phyloP scores from a whole-genome alignment of 2,888 invertebrate genomes.

The Clistopyga incitator region DNA sequence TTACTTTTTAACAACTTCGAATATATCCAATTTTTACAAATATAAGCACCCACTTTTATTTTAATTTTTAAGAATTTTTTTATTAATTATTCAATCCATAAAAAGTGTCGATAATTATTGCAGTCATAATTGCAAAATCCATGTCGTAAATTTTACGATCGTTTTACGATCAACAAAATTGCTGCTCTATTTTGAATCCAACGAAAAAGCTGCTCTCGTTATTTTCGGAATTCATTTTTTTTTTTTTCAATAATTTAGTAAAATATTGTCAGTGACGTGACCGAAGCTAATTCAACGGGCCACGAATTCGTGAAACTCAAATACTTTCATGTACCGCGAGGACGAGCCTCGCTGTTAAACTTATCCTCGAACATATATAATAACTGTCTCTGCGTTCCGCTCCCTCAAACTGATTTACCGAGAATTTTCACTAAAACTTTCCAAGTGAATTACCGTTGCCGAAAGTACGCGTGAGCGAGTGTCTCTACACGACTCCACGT shows the following conservation, averaged over 20 bases:
- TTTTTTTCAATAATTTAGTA: background rate
- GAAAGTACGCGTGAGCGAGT: conserved; percentile 29
- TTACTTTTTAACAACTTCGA: too few species aligned
- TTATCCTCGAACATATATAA: conserved; percentile 25
- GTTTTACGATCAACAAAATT: too few species aligned
- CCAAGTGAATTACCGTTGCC: conserved; percentile 72
- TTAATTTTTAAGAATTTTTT: too few species aligned
- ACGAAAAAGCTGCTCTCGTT: background rate
- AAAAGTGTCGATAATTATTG: too few species aligned
- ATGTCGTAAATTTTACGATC: too few species aligned
- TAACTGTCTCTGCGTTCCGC: conserved; percentile 30
- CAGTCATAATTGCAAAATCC: too few species aligned
- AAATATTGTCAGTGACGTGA: conserved; percentile 15
- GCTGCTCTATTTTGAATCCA: background rate
- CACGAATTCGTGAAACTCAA: conserved; percentile 30
- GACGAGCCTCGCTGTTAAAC: conserved; percentile 29
- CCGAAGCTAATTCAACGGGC: background rate
- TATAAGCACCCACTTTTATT: too few species aligned
- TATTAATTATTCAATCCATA: too few species aligned
- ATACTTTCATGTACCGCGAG: background rate
- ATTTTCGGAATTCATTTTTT: background rate
- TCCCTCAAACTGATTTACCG: conserved; percentile 71
- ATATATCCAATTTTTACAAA: too few species aligned
- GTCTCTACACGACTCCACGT: conserved; percentile 31
- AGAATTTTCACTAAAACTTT: conserved; percentile 71